Evolutionary conservation across 1,140 invertebrate genomes (phyloP), one percentile per base, ranked within the genome.

Genomic region (Amyelois transitella): DNA sequence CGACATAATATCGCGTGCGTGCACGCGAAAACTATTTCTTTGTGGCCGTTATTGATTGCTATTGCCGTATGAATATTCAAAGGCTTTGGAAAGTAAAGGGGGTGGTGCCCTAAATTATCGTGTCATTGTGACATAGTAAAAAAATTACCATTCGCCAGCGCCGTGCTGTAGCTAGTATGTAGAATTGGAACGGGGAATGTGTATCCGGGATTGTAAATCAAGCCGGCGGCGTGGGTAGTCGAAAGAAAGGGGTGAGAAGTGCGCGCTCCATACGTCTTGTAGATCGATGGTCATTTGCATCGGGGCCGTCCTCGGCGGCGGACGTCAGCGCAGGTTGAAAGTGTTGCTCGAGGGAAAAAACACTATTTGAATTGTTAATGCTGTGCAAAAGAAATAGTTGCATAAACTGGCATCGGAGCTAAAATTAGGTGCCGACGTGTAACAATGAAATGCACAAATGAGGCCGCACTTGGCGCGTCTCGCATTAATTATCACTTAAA

Each of bases 71-170:
- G 82, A 87, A 87, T 87, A 86, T 87, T 87, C 84, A 87, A 67
- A 95, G 38, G 94, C 94, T 87, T 97, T 96, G 28, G 95, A 96
- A 73, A 96, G 96, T 18, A 96, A 90, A 17, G 45, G 94, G 95
- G 62, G 95, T 94, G 44, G 68, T 73, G 83, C 76, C 81, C 76
- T 83, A 81, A 84, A 86, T 86, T 81, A 84, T 73, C 68, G 78
- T 86, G 80, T 86, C 83, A 86, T 64, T 77, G 75, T 81, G 80
- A 83, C 77, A 67, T 57, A 84, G 74, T 78, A 69, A 77, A 73
- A 77, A 81, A 86, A 82, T 73, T 72, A 70, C 47, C 62, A 66
- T 71, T 74, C 66, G 73, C 75, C 78, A 84, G 19, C 20, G 21
- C 20, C 20, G 18, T 48, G 14, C 45, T 38, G 10, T 20, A 48